Percentiles rank a stretch among this genome's conserved stretches.
Conservation (phyloP, 2,797 vertebrate species). For the Aphelocoma californica region DNA sequence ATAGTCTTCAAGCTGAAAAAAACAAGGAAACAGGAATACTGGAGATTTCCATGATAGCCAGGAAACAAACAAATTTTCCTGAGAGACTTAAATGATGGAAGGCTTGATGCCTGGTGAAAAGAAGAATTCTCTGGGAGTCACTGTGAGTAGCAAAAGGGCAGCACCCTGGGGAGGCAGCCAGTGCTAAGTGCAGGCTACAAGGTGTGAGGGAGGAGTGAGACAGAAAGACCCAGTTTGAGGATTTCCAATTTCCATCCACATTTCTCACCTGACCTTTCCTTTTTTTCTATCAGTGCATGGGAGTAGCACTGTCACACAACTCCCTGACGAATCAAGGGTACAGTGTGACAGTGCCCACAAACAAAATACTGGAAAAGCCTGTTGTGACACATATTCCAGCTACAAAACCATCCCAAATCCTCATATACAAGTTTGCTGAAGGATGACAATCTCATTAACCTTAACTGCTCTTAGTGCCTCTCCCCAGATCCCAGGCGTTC, state of each 20-base stretch:
- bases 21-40: background rate
- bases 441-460: background rate
- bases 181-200: background rate
- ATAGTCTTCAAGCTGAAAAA: background rate
- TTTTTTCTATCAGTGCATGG: fast-evolving
- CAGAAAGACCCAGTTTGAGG: background rate
- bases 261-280: background rate
- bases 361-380: background rate
- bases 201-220: background rate
- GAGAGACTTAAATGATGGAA: background rate
- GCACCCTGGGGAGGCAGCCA: background rate
- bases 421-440: background rate
- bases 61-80: background rate
- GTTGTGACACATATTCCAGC: background rate
- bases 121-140: background rate
- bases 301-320: background rate
- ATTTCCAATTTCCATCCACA: background rate
- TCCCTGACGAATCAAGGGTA: fast-evolving
- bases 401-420: background rate
- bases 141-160: background rate
- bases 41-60: background rate
- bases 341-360: background rate
- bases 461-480: background rate
- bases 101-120: background rate
- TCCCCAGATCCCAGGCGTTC: background rate